Evolutionary conservation across 2,888 invertebrate species (phyloP).

Genomic region (Diaphora mendica): DNA sequence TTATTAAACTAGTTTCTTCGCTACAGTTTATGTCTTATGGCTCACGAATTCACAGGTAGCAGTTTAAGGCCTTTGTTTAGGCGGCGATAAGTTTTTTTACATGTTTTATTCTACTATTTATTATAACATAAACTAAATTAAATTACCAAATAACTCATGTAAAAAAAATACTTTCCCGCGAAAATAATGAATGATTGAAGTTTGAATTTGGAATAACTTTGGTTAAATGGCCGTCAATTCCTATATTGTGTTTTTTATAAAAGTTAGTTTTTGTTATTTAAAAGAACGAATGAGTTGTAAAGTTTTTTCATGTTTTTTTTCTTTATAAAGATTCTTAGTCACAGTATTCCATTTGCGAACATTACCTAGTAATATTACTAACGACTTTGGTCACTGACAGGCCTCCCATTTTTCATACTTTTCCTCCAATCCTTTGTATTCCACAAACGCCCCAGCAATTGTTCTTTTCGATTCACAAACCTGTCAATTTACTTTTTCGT

Average conservation of each 20-base stretch:
- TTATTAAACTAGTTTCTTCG: slow-evolving; percentile 33
- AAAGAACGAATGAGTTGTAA: neutral
- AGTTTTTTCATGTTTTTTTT: neutral
- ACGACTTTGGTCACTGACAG: slow-evolving; percentile 38
- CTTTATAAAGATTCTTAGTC: neutral
- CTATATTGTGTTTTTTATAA: neutral
- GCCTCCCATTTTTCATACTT: slow-evolving; percentile 42
- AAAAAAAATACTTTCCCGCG: slow-evolving; percentile 28
- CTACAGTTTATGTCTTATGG: slow-evolving; percentile 51
- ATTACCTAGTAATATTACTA: slow-evolving; percentile 26
- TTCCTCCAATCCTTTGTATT: slow-evolving; percentile 43
- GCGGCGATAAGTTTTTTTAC: slow-evolving; percentile 75
- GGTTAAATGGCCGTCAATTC: neutral
- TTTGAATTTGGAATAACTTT: slow-evolving; percentile 26
- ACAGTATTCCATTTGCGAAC: neutral
- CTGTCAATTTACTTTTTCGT: slow-evolving; percentile 79
- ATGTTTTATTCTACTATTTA: slow-evolving; percentile 69
- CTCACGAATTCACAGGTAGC: slow-evolving; percentile 74
- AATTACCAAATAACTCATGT: slow-evolving; percentile 49
- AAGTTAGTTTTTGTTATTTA: neutral
- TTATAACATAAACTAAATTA: slow-evolving; percentile 55
- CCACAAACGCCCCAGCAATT: slow-evolving; percentile 39
- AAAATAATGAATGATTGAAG: slow-evolving; percentile 30
- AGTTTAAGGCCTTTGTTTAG: slow-evolving; percentile 78
- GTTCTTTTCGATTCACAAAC: slow-evolving; percentile 58